Conservation (phyloP, 2,797 vertebrate genomes). For the Dromococcyx pavoninus region DNA sequence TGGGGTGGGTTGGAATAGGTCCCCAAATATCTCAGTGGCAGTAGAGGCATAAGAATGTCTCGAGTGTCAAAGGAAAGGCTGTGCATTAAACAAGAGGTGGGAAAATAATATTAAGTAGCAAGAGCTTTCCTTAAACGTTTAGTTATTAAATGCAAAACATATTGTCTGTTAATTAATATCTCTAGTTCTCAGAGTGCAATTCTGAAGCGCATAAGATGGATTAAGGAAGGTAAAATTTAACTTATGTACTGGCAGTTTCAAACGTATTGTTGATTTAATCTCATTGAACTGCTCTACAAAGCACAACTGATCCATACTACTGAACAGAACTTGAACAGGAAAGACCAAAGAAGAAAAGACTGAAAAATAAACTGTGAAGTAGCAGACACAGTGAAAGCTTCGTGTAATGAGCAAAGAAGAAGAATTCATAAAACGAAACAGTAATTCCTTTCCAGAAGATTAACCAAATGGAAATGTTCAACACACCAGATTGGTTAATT, state of each 20-base stretch:
- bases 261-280: constrained; percentile 50
- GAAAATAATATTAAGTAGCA: not conserved
- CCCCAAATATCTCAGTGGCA: not conserved
- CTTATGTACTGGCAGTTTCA: constrained; percentile 32
- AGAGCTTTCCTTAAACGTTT: not conserved
- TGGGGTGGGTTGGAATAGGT: not conserved
- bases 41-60: not conserved
- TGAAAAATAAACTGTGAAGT: not conserved
- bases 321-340: constrained; percentile 2
- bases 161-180: constrained; percentile 53
- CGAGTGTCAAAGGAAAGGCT: not conserved
- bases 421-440: constrained; percentile 34
- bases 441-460: constrained; percentile 65
- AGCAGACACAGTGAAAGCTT: constrained; percentile 34
- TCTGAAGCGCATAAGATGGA: not conserved
- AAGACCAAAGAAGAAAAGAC: constrained; percentile 19
- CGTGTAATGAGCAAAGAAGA: constrained; percentile 27
- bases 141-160: not conserved
- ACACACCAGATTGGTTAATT: constrained; percentile 41
- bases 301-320: constrained; percentile 28
- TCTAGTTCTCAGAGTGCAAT: not conserved
- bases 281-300: constrained; percentile 44
- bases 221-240: constrained; percentile 67
- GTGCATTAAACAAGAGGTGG: not conserved
- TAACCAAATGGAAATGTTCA: constrained; percentile 58